Evolutionary conservation across 2,888 invertebrate species (phyloP), one percentile per base, ranked within the genome.

Genomic region (Pseudococcus jackbeardsleyi): DNA sequence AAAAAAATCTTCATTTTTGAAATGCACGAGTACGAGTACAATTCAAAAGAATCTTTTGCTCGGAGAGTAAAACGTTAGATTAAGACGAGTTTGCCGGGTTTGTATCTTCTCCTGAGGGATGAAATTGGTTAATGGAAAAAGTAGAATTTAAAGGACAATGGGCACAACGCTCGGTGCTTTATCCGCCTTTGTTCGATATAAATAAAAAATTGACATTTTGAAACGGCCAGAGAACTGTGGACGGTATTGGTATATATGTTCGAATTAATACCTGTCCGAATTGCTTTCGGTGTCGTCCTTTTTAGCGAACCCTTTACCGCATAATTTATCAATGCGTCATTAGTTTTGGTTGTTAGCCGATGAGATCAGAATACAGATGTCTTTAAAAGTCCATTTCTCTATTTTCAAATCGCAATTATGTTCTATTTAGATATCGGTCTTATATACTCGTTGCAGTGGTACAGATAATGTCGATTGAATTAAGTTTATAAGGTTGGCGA

Each of bases 341-440:
- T 82, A 82, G 79, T 46, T 82, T 46, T 12, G 79, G 33, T 82
- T 33, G 79, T 12, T 82, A 19, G 33, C 46, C 79, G 79, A 82
- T 82, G 79, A 82, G 79, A 82, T 82, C 79, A 46, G 79, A 82
- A 82, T 82, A 82, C 79, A 82, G 79, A 82, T 82, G 79, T 82
- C 79, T 82, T 82, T 82, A 46, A 82, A 82, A 82, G 79, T 46
- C 46, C 79, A 82, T 82, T 82, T 46, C 46, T 46, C 46, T 46
- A n/a, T 19, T 82, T 82, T 82, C 19, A 46, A 82, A 82, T 82
- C 39, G 79, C 79, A 82, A 82, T 82, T 82, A 82, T 46, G 42
- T 46, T 82, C 79, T 82, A 82, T 82, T 82, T 46, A 33, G 46
- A 46, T 42, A 22, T 46, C 79, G 46, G 42, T 19, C 46, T 46